Base-by-base conservation (phyloP, 2,888 invertebrate species). In the Parasteatoda lunata region DNA sequence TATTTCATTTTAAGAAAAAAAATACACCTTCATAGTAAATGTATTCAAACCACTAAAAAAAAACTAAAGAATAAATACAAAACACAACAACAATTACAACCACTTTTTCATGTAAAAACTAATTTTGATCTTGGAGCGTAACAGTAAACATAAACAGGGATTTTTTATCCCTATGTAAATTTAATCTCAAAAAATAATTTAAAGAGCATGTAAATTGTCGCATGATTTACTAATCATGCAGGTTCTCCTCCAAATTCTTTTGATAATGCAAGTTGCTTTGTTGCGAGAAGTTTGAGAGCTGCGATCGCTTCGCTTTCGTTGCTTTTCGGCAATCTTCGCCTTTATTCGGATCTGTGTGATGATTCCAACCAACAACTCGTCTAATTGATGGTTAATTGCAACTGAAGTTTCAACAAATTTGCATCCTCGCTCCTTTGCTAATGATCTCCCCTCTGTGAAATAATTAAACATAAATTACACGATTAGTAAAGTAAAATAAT, bases 371-470 rank as follows among this genome's bases (percentile, higher is more conserved):
- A 98, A 94, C 0, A 98, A 94, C 91, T 98, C 98, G 93, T 98
- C 98, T 52, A 98, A 97, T 92, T 98, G 97, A 93, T 98, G 97
- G 93, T 98, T 98, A 91, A 98, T 96, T 13, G 97, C 98, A 13
- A 98, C 98, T 0, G 98, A 98, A 47, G 98, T 96, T 93, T 98
- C 98, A 90, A 97, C 96, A 93, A 97, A 97, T 92, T 98, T 98
- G 83, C 97, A 95, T 90, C 96, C 95, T 92, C 96, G 97, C 4
- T 96, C 96, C 92, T 96, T 96, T 7, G 98, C 98, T 89, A 97
- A 93, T 91, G 96, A 96, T 92, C 97, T 97, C 79, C 98, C 98
- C 93, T 98, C 98, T 98, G 94, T 73, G 80, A 85, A 13, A 0
- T 11, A 30, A 7, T 70, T 30, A n/a, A 54, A 13, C 6, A 64